phyloP scores from a whole-genome alignment of 2,888 invertebrate genomes.

The Tetranychus piercei region DNA sequence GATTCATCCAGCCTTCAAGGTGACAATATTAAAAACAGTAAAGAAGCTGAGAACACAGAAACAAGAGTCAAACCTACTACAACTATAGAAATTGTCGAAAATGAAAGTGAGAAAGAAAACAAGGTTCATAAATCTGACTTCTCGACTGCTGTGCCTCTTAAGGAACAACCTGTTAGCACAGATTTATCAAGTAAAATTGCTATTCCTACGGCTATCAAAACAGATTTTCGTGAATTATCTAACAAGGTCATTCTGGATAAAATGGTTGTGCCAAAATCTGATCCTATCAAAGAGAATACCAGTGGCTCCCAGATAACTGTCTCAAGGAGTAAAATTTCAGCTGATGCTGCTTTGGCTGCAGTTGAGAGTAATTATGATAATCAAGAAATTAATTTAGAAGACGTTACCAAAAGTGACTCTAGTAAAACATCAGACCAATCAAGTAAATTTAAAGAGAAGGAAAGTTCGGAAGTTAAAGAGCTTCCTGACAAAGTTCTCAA shows the following conservation, averaged over 20 bases:
- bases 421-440: conserved; percentile 1
- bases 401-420: neutral
- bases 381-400: neutral
- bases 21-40: neutral
- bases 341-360: conserved; percentile 2
- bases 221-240: neutral
- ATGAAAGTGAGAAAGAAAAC: conserved; percentile 3
- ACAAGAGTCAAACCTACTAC: neutral
- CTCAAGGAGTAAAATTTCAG: neutral
- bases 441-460: neutral
- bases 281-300: neutral
- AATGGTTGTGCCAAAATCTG: neutral
- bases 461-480: neutral
- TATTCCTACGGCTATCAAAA: neutral
- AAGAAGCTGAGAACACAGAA: neutral
- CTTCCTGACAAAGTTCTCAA: neutral
- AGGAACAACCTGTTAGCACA: neutral
- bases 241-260: neutral
- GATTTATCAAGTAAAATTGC: neutral
- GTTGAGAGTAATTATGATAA: neutral
- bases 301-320: neutral
- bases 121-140: neutral
- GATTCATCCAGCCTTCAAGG: neutral
- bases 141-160: neutral
- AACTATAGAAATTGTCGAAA: neutral